Conservation (phyloP, 2,113 vertebrate genomes). For the Plotosus lineatus region DNA sequence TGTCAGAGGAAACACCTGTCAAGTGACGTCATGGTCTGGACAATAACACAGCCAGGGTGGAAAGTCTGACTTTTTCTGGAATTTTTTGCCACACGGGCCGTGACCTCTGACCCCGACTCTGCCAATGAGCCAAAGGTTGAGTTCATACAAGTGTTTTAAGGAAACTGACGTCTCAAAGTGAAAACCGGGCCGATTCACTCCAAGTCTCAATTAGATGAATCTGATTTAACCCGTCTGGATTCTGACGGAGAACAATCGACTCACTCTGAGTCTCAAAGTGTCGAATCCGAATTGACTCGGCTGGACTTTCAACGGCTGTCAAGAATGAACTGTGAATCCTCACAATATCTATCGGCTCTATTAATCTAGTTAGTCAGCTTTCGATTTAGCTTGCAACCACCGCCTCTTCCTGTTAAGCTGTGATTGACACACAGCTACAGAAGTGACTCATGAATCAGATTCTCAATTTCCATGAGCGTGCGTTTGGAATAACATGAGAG, state of each 20-base stretch:
- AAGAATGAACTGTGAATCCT: not conserved
- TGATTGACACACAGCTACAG: not conserved
- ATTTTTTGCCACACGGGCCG: not conserved
- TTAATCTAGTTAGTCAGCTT: not conserved
- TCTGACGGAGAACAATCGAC: not conserved
- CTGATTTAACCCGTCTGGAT: not conserved
- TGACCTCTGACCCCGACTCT: constrained; percentile 24
- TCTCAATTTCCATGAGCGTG: not conserved
- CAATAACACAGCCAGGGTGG: constrained; percentile 69
- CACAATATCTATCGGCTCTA: not conserved
- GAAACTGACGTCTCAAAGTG: not conserved
- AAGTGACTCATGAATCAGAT: constrained; percentile 6
- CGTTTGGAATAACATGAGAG: not conserved
- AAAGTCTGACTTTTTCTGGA: constrained; percentile 59
- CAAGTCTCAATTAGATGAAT: not conserved
- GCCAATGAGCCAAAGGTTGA: constrained; percentile 10
- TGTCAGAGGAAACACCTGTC: constrained; percentile 76
- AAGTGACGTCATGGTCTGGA: constrained; percentile 63
- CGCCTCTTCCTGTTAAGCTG: not conserved
- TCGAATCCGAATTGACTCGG: not conserved
- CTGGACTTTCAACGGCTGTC: not conserved
- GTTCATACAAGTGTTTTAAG: not conserved
- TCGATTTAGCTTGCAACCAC: not conserved
- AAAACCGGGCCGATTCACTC: no score
- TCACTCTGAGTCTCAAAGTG: not conserved